Evolutionary conservation across 1,140 invertebrate species (phyloP).

Genomic region (Cydia strobilella): DNA sequence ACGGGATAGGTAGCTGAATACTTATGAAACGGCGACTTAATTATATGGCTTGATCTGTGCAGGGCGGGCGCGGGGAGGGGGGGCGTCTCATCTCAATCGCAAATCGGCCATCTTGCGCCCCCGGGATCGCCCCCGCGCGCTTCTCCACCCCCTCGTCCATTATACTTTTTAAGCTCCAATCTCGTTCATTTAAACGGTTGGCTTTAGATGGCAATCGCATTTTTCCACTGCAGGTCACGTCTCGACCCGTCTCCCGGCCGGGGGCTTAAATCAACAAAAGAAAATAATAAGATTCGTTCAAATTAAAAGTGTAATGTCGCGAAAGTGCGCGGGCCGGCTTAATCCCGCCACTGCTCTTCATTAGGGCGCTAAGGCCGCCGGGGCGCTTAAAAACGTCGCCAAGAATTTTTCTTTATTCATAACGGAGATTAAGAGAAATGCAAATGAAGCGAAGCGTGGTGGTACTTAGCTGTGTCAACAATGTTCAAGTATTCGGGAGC

Average conservation of each 20-base stretch:
- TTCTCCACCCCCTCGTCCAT: constrained; percentile 73
- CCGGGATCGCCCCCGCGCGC: constrained; percentile 63
- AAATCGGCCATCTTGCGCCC: constrained; percentile 79
- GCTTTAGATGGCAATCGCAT: constrained; percentile 83
- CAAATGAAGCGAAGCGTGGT: constrained; percentile 74
- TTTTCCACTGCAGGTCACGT: constrained; percentile 84
- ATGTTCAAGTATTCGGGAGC: constrained; percentile 44
- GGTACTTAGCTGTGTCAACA: constrained; percentile 79
- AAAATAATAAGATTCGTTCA: constrained; percentile 84
- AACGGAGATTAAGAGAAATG: constrained; percentile 78
- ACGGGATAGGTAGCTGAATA: constrained; percentile 37
- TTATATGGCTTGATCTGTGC: constrained; percentile 75
- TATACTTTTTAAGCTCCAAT: constrained; percentile 85
- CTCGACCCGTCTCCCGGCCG: constrained; percentile 77
- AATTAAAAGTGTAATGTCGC: constrained; percentile 85
- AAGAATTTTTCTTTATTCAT: constrained; percentile 79
- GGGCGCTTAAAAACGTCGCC: constrained; percentile 69
- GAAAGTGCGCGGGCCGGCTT: constrained; percentile 63
- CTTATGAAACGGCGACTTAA: constrained; percentile 62
- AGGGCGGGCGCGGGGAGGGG: constrained; percentile 47
- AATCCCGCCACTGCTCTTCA: constrained; percentile 74
- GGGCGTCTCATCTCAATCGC: constrained; percentile 79
- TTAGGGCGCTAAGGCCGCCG: constrained; percentile 63
- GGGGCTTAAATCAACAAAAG: constrained; percentile 84
- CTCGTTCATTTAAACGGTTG: constrained; percentile 84